Percentiles rank a stretch among this genome's conserved stretches.
Evolutionary conservation across 2,113 vertebrate species (phyloP).

Genomic region (Aptenodytes forsteri): DNA sequence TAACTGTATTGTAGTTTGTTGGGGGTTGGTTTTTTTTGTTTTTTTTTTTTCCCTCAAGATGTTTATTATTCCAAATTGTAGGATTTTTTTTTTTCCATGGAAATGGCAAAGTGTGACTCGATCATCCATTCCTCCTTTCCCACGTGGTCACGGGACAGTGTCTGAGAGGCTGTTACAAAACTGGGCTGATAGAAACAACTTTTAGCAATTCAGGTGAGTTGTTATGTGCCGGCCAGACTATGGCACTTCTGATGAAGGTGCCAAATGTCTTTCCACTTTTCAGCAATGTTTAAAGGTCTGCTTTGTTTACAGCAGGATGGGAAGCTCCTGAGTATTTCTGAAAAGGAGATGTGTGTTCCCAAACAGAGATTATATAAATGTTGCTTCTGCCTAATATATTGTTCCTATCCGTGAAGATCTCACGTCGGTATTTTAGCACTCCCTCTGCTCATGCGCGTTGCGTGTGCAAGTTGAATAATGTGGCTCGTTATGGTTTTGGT

Average conservation of each 20-base stretch:
- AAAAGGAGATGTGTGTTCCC: background rate
- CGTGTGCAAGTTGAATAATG: background rate
- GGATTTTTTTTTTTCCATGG: background rate
- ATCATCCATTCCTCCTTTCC: background rate
- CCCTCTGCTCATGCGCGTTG: fast-evolving
- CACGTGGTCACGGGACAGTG: background rate
- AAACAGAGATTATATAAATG: background rate
- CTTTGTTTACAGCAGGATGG: background rate
- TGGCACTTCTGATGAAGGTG: background rate
- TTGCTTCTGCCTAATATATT: background rate
- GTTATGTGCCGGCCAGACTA: background rate
- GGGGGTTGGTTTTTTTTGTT: fast-evolving
- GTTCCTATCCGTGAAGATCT: background rate
- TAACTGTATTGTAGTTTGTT: background rate
- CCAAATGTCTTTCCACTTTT: background rate
- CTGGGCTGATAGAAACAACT: background rate
- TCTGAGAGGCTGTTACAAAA: background rate
- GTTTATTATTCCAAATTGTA: background rate
- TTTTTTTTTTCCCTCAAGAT: background rate
- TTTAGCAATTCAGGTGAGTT: background rate
- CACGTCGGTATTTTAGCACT: background rate
- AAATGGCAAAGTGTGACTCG: background rate
- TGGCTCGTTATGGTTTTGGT: background rate
- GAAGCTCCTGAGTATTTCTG: background rate
- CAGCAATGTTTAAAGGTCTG: background rate